These are phyloP conservation scores for Drosophila borborema DNA, from an alignment of 2,888 invertebrate genomes.

Conservation along the genomic window DNA sequence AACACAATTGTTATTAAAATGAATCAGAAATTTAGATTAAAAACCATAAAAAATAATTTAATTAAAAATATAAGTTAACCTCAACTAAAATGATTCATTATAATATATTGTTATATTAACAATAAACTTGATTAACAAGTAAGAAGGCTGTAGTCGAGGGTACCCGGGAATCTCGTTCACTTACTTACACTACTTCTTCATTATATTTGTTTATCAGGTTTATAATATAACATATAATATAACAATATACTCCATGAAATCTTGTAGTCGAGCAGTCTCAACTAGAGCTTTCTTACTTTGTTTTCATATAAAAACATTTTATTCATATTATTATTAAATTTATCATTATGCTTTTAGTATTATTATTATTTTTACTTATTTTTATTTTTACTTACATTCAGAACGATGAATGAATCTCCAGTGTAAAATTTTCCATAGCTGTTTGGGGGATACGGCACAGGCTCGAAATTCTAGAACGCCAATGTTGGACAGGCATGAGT, in stretches of 20 bases:
- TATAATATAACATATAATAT: no score
- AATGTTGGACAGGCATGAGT: slow-evolving; percentile 17
- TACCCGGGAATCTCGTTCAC: no score
- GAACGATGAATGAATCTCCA: slow-evolving; percentile 94
- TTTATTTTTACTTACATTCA: slow-evolving; percentile 88
- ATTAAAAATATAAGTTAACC: neutral
- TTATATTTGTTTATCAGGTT: no score
- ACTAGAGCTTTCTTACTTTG: no score
- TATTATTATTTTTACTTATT: neutral
- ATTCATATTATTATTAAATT: neutral
- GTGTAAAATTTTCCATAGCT: slow-evolving; percentile 94
- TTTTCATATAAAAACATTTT: no score
- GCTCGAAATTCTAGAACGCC: slow-evolving; percentile 89
- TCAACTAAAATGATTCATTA: neutral
- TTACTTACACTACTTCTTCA: no score
- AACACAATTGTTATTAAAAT: neutral
- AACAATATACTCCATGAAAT: no score
- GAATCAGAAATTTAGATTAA: neutral
- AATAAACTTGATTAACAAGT: neutral
- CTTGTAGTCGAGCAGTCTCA: no score
- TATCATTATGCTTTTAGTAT: neutral
- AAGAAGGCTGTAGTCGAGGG: no score
- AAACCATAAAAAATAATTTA: neutral
- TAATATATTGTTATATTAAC: neutral
- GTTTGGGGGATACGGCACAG: slow-evolving; percentile 89